Base-by-base conservation (phyloP, 2,113 vertebrate species). In the Pantherophis guttatus region DNA sequence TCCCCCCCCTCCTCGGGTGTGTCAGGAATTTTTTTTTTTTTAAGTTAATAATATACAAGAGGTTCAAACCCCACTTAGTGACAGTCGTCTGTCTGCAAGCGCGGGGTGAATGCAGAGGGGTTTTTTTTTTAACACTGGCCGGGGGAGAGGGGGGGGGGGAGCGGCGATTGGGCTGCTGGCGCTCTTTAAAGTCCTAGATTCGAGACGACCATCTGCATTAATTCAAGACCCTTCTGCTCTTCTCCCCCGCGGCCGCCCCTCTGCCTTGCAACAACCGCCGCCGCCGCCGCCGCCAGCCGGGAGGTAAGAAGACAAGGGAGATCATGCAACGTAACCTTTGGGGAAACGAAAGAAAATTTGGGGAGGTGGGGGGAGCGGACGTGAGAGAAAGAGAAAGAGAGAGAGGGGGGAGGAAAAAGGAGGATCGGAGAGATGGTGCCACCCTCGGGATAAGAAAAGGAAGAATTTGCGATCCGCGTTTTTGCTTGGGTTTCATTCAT, bases 11-110 rank as follows among this genome's bases (percentile, higher is more conserved):
- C 94, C 94, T 91, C 95, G 96, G 97, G 97, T 96, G 97, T 97
- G 97, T 97, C 97, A 96, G 50, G 50, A 8, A 50, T 8, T 50
- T 95, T 96, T 89, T 93, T 90, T 89, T 91, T 33, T 93, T 44
- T 95, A 94, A 94, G 95, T 98, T 97, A 97, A 97, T 98, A 98
- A 97, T 97, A 98, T 95, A 95, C 96, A 96, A 92, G 95, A 96
- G 96, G 96, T 97, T 97, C 96, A 97, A 97, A 97, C 96, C 92
- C 93, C 96, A 93, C 94, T 90, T 97, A 95, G 96, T 97, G 97
- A 97, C 97, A 98, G 97, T 97, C 96, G 96, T 98, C 97, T 97
- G 97, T 97, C 95, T 96, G 97, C 96, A 95, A 95, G 96, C 95
- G 92, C 94, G 92, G 97, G 95, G 96, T 96, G 97, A 75, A 96